Base-by-base conservation (phyloP, 2,113 vertebrate species). In the Ibidorhyncha struthersii region DNA sequence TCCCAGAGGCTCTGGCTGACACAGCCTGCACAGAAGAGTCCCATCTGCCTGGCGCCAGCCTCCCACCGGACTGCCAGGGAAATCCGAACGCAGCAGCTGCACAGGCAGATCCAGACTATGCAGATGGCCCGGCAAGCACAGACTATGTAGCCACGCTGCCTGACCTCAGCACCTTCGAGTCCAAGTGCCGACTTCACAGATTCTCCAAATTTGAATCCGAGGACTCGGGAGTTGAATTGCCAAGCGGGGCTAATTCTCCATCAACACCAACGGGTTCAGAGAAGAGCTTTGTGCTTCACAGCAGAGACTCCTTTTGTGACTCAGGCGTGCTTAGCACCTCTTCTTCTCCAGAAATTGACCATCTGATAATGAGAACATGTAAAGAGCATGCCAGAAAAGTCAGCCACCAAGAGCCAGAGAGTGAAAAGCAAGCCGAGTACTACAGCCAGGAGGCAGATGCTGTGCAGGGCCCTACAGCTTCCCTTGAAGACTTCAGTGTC, bases 161-260 rank as follows among this genome's bases (percentile, higher is more conserved):
- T 12, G 97, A 95, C 50, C 79, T 97, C 80, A 86, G 52, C 1
- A 2, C 82, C n/a, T 96, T 92, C 0, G 93, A 93, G 95, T 82
- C 96, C 96, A 92, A 97, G 94, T 84, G 93, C 47, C 85, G 47
- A 34, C 97, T 98, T 41, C 97, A 97, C 7, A 97, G 97, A 83
- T 93, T 99, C 66, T 99, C 98, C 96, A 99, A 99, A 96, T 98
- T 99, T 96, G 99, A 99, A 95, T 99, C 98, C 0, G 99, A 99
- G 93, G 99, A 99, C 96, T 99, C 99, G 0, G 99, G 99, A 23
- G 99, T 99, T 79, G 99, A 99, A 92, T 90, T 99, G 85, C 98
- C 98, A 20, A 99, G 99, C 1, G 99, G 98, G 22, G 98, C 98
- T 4, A 98, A 99, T 94, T 99, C 99, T 74, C 98, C 98, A 5